Conservation (phyloP, 1,140 invertebrate species). For the Manduca sexta region DNA sequence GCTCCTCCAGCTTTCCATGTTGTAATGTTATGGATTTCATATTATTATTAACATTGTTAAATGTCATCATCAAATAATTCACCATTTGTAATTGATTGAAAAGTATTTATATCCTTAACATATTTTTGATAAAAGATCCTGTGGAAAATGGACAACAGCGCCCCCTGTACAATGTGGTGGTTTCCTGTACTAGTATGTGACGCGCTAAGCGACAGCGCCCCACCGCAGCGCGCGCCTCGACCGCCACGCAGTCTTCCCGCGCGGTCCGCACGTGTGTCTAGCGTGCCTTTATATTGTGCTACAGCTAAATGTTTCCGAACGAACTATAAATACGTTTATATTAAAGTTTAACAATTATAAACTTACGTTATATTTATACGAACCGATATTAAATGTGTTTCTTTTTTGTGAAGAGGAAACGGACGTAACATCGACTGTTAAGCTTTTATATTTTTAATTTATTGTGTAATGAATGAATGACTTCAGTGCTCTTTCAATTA, state of each 20-base stretch:
- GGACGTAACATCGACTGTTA: slow-evolving; percentile 10
- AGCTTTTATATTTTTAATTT: slow-evolving; percentile 10
- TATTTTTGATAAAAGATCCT: background rate
- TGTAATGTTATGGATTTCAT: no score
- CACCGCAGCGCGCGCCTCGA: slow-evolving; percentile 47
- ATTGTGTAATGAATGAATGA: slow-evolving; percentile 35
- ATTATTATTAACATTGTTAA: no score
- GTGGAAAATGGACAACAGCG: slow-evolving; percentile 25
- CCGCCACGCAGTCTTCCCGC: slow-evolving; percentile 72
- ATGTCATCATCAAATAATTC: no score
- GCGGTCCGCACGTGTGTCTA: slow-evolving; percentile 64
- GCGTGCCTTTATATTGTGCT: slow-evolving; percentile 40
- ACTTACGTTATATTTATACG: slow-evolving; percentile 27
- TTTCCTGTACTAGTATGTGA: slow-evolving; percentile 23
- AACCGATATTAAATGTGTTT: no score
- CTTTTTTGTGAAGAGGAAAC: slow-evolving; percentile 27
- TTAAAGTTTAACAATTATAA: slow-evolving; percentile 20
- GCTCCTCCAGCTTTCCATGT: no score
- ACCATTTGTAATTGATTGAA: no score
- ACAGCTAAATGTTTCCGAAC: slow-evolving; percentile 26
- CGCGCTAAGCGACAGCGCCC: slow-evolving; percentile 32
- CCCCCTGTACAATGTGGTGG: slow-evolving; percentile 38
- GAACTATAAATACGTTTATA: slow-evolving; percentile 33
- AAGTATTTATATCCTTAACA: no score
- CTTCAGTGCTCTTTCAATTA: slow-evolving; percentile 49